phyloP scores from a whole-genome alignment of 2,888 invertebrate species.

The Cantharis rufa region DNA sequence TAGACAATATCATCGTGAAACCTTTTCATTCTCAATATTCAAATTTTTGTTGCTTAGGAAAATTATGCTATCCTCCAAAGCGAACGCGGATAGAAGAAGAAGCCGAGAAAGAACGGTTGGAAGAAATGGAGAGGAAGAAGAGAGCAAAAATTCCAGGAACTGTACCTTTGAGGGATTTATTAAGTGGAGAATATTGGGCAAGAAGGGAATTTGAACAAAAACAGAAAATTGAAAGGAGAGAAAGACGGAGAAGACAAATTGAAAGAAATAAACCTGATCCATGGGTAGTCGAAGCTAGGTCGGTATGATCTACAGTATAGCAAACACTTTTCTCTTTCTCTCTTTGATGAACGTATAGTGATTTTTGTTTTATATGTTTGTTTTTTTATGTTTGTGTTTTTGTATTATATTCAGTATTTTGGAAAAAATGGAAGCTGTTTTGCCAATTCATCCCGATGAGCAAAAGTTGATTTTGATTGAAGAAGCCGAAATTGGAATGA shows the following conservation, averaged over 20 bases:
- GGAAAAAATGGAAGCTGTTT: conserved; percentile 61
- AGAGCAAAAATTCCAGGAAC: conserved; percentile 52
- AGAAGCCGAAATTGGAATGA: conserved; percentile 60
- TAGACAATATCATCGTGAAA: too few relatives aligned
- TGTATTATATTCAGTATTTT: conserved; percentile 54
- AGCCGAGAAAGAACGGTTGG: conserved; percentile 51
- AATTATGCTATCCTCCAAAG: conserved; percentile 63
- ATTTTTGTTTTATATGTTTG: too few relatives aligned
- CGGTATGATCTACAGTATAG: neutral
- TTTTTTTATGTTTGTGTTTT: neutral
- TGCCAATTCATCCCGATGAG: conserved; percentile 67
- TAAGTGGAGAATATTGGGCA: conserved; percentile 61
- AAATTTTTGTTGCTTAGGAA: conserved; percentile 51
- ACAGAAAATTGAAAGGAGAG: conserved; percentile 36
- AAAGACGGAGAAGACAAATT: conserved; percentile 40
- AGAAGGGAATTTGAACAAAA: conserved; percentile 44
- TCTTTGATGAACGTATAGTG: too few relatives aligned
- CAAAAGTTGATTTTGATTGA: conserved; percentile 62
- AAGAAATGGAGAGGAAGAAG: conserved; percentile 47
- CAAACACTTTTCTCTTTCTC: neutral
- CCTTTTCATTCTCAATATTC: too few relatives aligned
- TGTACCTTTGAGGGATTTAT: conserved; percentile 61
- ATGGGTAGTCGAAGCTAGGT: conserved; percentile 38
- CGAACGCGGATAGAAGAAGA: conserved; percentile 56
- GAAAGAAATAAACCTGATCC: conserved; percentile 12